Evolutionary conservation across 2,888 invertebrate genomes (phyloP).

Genomic region (Polydrusus tereticollis): DNA sequence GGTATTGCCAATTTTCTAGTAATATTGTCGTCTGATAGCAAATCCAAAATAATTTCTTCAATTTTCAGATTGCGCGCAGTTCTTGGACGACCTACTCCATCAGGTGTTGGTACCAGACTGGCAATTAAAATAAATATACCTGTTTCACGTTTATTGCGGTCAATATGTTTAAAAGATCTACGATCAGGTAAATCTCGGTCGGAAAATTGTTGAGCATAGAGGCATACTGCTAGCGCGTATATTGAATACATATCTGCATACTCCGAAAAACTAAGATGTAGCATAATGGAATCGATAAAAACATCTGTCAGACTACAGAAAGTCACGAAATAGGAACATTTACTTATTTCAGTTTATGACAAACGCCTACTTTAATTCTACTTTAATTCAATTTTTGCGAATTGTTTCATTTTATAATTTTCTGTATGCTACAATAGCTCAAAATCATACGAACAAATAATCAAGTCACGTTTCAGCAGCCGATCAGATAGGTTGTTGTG

Average conservation of each 20-base stretch:
- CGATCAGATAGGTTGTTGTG: too few relatives aligned
- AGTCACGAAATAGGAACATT: too few relatives aligned
- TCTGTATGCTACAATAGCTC: too few relatives aligned
- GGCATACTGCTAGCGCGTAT: background rate
- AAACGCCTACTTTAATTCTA: too few relatives aligned
- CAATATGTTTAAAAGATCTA: background rate
- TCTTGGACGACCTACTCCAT: background rate
- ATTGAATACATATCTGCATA: background rate
- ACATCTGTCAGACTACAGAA: background rate
- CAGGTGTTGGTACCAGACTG: background rate
- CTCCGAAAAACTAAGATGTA: background rate
- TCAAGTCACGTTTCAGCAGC: too few relatives aligned
- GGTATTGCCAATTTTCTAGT: background rate
- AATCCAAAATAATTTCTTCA: background rate
- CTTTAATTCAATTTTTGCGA: too few relatives aligned
- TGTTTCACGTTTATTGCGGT: background rate
- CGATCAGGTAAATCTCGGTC: background rate
- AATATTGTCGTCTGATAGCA: background rate
- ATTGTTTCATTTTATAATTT: too few relatives aligned
- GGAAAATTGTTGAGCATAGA: background rate
- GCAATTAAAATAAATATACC: background rate
- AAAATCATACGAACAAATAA: too few relatives aligned
- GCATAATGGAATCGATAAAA: background rate
- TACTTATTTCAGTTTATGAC: too few relatives aligned
- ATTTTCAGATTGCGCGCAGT: background rate